phyloP scores from a whole-genome alignment of 2,797 vertebrate species.

The Pterois miles region DNA sequence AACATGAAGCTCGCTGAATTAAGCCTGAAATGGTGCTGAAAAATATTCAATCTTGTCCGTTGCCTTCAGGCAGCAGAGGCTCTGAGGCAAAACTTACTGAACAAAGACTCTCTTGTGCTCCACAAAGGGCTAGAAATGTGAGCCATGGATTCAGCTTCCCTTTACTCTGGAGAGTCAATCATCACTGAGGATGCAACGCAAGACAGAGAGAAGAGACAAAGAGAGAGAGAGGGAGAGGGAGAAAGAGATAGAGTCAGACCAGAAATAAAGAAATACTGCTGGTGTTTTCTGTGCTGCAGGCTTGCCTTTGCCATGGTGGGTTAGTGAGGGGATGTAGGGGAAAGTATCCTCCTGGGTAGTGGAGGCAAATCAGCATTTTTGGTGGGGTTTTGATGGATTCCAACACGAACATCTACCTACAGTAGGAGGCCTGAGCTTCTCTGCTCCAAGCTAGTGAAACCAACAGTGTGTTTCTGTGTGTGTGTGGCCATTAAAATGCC shows the following conservation, averaged over 20 bases:
- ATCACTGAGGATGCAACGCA: constrained; percentile 72
- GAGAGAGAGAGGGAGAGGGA: constrained; percentile 22
- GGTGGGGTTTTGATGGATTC: constrained; percentile 62
- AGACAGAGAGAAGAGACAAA: constrained; percentile 51
- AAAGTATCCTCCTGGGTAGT: constrained; percentile 50
- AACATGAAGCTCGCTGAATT: constrained; percentile 72
- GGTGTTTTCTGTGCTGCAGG: constrained; percentile 61
- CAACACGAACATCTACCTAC: constrained; percentile 56
- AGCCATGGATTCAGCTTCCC: constrained; percentile 74
- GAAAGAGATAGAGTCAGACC: constrained; percentile 29
- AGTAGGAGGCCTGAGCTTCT: constrained; percentile 26
- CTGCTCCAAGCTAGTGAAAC: constrained; percentile 37
- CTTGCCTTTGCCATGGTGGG: constrained; percentile 55
- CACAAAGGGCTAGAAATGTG: constrained; percentile 80
- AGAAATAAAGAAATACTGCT: constrained; percentile 41
- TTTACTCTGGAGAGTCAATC: constrained; percentile 83
- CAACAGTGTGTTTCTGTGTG: constrained; percentile 1
- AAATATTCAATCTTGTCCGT: constrained; percentile 74
- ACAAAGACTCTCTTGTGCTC: constrained; percentile 83
- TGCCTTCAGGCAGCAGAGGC: constrained; percentile 69
- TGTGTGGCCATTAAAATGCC: constrained; percentile 28
- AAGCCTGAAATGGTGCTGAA: constrained; percentile 78
- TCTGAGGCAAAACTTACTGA: constrained; percentile 74
- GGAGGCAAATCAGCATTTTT: constrained; percentile 66
- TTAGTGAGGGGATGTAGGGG: constrained; percentile 57